Evolutionary conservation across 1,140 invertebrate genomes (phyloP), one percentile per base, ranked within the genome.

Genomic region (Doryteuthis pealeii): DNA sequence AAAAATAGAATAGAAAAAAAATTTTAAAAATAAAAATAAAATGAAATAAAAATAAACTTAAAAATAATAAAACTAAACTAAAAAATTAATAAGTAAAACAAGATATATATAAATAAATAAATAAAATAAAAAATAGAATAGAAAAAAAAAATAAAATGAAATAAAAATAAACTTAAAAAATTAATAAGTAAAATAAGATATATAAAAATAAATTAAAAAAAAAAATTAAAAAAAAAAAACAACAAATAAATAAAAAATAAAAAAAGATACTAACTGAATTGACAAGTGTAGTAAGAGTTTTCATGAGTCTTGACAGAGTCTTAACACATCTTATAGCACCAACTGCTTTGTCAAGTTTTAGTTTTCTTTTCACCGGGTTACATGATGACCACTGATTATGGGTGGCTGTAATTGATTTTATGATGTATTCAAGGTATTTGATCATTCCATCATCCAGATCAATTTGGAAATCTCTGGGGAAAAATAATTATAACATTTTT

Each of bases 381-480:
- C n/a, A 70, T 31, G 33, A 31, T 67, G n/a, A 70, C 28, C 12
- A 76, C 58, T 8, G 65, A 30, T 2, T 76, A 67, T 8, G 26
- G 62, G 54, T n/a, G 5, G 18, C 5, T n/a, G 54, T n/a, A 18
- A 58, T 58, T 22, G 18, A n/a, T 28, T 58, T 58, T 4, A 83
- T 78, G 67, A 84, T 62, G 45, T 82, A 70, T 28, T 85, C 78
- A 65, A 85, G 67, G 70, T 80, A 85, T 35, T 80, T 71, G 69
- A 83, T 35, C 68, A 82, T 71, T 0, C 81, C 82, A 58, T 85
- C 81, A 76, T 80, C 77, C 49, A 73, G 76, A 40, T 82, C 80
- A 69, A 85, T 45, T 8, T 78, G 62, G 70, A 83, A 83, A 15
- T 78, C 76, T 54, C 83, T 85, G 69, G n/a, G 62, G 76, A 54